These are phyloP conservation scores for Phaedon cochleariae DNA, from an alignment of 2,888 invertebrate species.

Conservation along the genomic window DNA sequence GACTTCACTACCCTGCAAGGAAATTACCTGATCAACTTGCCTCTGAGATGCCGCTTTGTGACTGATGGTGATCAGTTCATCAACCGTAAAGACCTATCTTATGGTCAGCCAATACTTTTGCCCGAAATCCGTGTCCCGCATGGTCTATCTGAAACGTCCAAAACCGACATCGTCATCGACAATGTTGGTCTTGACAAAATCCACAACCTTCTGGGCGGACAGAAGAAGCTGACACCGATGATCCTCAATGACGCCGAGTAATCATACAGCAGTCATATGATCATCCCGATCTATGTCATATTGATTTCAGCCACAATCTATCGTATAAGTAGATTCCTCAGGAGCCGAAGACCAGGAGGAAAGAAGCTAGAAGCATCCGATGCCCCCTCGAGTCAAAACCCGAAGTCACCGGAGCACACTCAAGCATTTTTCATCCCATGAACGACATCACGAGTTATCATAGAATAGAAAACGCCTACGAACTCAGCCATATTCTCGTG, in stretches of 20 bases:
- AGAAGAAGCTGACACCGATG: too few relatives aligned
- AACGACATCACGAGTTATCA: background rate
- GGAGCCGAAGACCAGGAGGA: background rate
- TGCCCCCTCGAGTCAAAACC: too few relatives aligned
- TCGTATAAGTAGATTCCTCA: background rate
- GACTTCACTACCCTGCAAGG: too few relatives aligned
- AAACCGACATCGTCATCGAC: background rate
- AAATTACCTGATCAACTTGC: background rate
- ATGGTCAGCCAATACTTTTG: background rate
- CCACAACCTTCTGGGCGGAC: background rate
- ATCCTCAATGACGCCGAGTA: background rate
- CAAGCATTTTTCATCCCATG: too few relatives aligned
- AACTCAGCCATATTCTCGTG: background rate
- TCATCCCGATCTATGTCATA: background rate
- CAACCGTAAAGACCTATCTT: background rate
- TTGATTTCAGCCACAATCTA: background rate
- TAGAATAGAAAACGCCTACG: background rate
- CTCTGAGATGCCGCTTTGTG: background rate
- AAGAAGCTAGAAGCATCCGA: background rate
- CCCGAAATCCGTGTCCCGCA: too few relatives aligned
- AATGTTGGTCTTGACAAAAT: background rate
- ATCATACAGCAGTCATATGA: background rate
- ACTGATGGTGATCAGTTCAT: background rate
- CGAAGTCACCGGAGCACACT: too few relatives aligned
- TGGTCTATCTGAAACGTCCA: too few relatives aligned